Evolutionary conservation across 2,797 vertebrate genomes (phyloP), one percentile per base, ranked within the genome.

Genomic region (Liparis tanakae): DNA sequence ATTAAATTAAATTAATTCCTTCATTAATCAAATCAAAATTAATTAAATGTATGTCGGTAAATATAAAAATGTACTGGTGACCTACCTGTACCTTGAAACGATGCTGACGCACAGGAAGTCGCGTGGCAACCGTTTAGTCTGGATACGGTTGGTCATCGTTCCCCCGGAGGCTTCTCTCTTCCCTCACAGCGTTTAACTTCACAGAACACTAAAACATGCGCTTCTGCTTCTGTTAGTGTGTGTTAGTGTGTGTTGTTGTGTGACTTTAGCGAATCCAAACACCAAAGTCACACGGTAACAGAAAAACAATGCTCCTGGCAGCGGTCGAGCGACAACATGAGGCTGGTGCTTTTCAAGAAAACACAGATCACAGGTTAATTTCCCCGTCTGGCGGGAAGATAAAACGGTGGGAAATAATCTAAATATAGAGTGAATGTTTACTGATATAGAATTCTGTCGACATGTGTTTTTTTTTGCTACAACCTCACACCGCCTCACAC

Each of bases 101-200:
- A 50, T 15, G 4, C 61, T 66, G 55, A 37, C 41, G 39, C 25
- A 41, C 20, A 30, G 25, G 8, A 30, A 22, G 10, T 56, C 12
- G 4, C 57, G 66, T 36, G 44, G 37, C 43, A 53, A 15, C 15
- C 14, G 30, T 43, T 51, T 44, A 43, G 1, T 63, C 51, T 41
- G 12, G 20, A 53, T 58, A 34, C 43, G 39, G 51, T 71, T 22
- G n/a, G 65, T 81, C 59, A 82, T 59, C 17, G 4, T 3, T 61
- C 70, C 34, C 50, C 68, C 74, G 18, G 1, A 75, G 70, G 58
- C 74, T 54, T 93, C 86, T 92, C 25, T 30, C 25, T 30, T 30
- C 25, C 4, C 93, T 89, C 89, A 69, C 91, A 99, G 98, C 98
- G 17, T 15, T 44, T 17, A 44, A 17, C 43, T 12, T 44, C 41